A percentile compares a stretch with the other conserved stretches of the same genome.
These are phyloP conservation scores for Geococcyx californianus DNA, from an alignment of 2,113 vertebrate genomes.

Conservation along the genomic window DNA sequence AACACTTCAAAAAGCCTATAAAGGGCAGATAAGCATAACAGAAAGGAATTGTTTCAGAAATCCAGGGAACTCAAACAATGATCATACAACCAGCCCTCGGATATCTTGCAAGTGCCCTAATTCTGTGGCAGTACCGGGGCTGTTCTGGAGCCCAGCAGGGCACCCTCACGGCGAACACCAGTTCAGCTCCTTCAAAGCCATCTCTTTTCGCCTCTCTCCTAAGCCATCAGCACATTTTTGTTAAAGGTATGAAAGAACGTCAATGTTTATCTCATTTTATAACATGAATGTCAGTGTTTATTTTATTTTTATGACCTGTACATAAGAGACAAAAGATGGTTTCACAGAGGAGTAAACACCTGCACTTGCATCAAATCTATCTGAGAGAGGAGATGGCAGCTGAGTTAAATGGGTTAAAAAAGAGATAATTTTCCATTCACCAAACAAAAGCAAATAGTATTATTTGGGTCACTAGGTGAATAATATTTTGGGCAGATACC, in stretches of 20 bases:
- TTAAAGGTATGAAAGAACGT: not conserved
- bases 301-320: not conserved
- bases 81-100: not conserved
- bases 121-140: not conserved
- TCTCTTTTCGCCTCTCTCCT: not conserved
- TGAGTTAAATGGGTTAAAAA: not conserved
- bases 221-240: not conserved
- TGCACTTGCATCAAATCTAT: fast-evolving
- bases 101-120: fast-evolving
- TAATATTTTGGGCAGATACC: not conserved
- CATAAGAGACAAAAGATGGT: not conserved
- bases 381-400: not conserved
- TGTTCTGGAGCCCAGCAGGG: not conserved
- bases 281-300: not conserved
- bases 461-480: not conserved
- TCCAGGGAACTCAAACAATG: not conserved
- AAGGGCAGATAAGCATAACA: slow-evolving; percentile 65
- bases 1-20: too few species aligned
- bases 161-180: fast-evolving
- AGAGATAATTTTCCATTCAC: not conserved
- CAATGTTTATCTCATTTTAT: slow-evolving; percentile 20
- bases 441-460: not conserved
- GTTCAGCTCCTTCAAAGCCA: not conserved
- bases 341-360: not conserved
- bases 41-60: slow-evolving; percentile 34